Conservation (phyloP, 2,797 vertebrate genomes). For the Hypotaenidia okinawae region DNA sequence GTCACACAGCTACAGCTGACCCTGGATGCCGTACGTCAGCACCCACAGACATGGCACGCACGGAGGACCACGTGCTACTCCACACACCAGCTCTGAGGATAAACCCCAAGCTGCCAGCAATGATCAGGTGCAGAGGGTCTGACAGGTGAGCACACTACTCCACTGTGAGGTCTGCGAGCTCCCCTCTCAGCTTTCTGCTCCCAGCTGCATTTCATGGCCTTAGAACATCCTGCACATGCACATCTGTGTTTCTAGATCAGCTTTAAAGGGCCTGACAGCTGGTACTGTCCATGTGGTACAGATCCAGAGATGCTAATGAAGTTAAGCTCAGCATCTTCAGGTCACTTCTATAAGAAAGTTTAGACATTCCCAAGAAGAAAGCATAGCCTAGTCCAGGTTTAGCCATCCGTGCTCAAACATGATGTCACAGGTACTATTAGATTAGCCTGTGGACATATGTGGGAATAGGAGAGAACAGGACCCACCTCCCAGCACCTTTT, state of each 20-base stretch:
- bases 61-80: neutral
- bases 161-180: neutral
- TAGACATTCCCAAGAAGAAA: neutral
- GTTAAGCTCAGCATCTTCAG: neutral
- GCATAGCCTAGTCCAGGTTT: neutral
- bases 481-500: neutral
- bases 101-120: neutral
- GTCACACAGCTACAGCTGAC: neutral
- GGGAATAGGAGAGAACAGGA: neutral
- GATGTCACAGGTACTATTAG: neutral
- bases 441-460: accelerated
- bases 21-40: neutral
- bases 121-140: neutral
- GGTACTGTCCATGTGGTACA: accelerated
- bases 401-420: neutral
- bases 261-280: neutral
- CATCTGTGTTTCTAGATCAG: neutral
- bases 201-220: neutral
- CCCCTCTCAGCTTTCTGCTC: neutral
- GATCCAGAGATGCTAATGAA: neutral
- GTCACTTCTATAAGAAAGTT: neutral
- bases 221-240: neutral
- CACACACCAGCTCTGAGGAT: neutral
- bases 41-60: neutral
- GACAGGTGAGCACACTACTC: neutral